These are phyloP conservation scores for Brachypalpus laphriformis DNA, from an alignment of 2,888 invertebrate genomes.

Conservation along the genomic window DNA sequence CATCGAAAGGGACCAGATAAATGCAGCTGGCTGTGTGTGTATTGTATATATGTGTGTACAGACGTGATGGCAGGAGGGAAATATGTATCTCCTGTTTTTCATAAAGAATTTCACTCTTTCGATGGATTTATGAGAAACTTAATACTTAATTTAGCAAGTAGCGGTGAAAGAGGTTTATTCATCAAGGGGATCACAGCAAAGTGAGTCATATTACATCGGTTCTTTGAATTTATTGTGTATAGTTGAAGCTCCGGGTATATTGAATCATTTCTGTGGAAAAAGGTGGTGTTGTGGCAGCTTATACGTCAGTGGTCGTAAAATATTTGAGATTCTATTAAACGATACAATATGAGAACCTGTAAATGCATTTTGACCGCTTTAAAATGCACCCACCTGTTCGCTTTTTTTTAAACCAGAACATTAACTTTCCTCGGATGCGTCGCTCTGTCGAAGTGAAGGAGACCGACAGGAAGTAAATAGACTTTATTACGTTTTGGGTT, in stretches of 20 bases:
- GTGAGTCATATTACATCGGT: conserved; percentile 1
- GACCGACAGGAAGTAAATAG: too few species aligned
- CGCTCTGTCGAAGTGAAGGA: too few species aligned
- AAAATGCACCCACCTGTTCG: too few species aligned
- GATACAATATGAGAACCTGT: neutral
- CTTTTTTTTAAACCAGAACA: too few species aligned
- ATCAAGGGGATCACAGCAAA: too few species aligned
- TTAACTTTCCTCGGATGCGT: too few species aligned
- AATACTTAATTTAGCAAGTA: neutral
- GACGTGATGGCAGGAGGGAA: neutral
- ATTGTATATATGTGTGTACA: neutral
- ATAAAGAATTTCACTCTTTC: neutral
- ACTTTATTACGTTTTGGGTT: too few species aligned
- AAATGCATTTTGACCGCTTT: too few species aligned
- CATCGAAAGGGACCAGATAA: conserved; percentile 4
- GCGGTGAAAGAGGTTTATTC: too few species aligned
- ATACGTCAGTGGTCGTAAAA: neutral
- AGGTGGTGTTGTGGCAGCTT: neutral
- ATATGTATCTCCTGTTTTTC: neutral
- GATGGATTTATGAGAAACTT: neutral
- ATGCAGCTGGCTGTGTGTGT: conserved; percentile 22
- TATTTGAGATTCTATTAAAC: neutral
- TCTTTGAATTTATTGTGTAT: neutral
- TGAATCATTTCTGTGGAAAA: neutral
- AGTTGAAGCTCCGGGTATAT: neutral